Evolutionary conservation across 2,888 invertebrate species (phyloP), one percentile per base, ranked within the genome.

Genomic region (Charanyca ferruginea): DNA sequence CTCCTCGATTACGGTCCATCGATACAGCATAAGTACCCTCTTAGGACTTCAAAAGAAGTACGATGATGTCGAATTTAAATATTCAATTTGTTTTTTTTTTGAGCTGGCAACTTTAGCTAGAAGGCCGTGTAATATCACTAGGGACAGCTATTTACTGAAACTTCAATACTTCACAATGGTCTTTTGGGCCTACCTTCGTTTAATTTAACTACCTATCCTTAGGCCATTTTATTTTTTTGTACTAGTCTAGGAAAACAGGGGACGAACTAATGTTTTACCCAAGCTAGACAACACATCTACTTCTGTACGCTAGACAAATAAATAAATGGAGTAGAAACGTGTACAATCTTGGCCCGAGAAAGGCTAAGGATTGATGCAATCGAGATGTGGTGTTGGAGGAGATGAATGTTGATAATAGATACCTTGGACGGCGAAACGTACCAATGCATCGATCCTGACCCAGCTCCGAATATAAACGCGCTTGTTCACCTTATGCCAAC

Each of bases 81-180:
- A 71, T 69, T 71, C 70, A 59, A 59, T 69, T 59, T 53, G 13
- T 48, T 57, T 76, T 74, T 73, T 61, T 51, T 1, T n/a, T n/a
- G n/a, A 28, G 13, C 28, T 69, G 18, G 52, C 9, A 59, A 53
- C 6, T 59, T 38, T 47, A 3, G 16, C 2, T n/a, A 48, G 18
- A 7, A 1, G 16, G 13, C 18, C n/a, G 8, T 41, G 20, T 5
- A 22, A 18, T 42, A 9, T 44, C 67, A 8, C 20, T 32, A 16
- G 48, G 38, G 54, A 20, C 42, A 13, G 1, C 16, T 38, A 16
- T 16, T 16, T 16, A 38, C 9, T 38, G 0, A 2, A 16, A 38
- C 38, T 38, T 2, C 38, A 13, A 38, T 38, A 38, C 38, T 38
- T 38, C 16, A 16, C 16, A 38, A 38, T 22, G 2, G 5, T 49